A percentile compares a stretch with the other conserved stretches of the same genome.
These are phyloP conservation scores for Nephrotoma guestfalica DNA, from an alignment of 2,888 invertebrate genomes.

Conservation along the genomic window DNA sequence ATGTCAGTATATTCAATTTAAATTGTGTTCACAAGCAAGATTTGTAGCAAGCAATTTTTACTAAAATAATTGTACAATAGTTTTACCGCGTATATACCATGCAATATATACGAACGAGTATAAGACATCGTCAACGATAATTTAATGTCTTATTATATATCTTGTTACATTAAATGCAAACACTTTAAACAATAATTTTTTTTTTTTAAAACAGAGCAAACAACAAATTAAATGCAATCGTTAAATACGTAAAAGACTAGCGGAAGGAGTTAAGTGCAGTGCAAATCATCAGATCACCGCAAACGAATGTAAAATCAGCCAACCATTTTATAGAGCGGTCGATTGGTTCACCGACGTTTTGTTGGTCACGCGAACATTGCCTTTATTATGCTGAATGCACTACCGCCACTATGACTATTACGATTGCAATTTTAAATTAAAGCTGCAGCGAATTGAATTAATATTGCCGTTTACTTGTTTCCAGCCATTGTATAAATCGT, in stretches of 20 bases:
- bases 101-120: too few species aligned
- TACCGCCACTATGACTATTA: background rate
- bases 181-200: background rate
- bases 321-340: background rate
- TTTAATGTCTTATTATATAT: background rate
- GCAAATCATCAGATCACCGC: background rate
- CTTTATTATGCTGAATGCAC: background rate
- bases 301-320: background rate
- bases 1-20: background rate
- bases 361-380: background rate
- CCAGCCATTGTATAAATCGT: background rate
- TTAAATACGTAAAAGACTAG: background rate
- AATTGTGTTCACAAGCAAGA: background rate
- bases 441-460: background rate
- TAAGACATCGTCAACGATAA: background rate
- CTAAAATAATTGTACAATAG: background rate
- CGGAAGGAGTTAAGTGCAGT: background rate
- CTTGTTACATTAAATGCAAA: background rate
- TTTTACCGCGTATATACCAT: background rate
- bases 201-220: background rate
- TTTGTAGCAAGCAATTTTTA: background rate
- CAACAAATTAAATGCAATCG: background rate
- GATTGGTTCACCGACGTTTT: background rate
- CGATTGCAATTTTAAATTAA: background rate
- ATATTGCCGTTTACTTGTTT: background rate